Evolutionary conservation across 2,113 vertebrate species (phyloP).

Genomic region (Pampusana beccarii): DNA sequence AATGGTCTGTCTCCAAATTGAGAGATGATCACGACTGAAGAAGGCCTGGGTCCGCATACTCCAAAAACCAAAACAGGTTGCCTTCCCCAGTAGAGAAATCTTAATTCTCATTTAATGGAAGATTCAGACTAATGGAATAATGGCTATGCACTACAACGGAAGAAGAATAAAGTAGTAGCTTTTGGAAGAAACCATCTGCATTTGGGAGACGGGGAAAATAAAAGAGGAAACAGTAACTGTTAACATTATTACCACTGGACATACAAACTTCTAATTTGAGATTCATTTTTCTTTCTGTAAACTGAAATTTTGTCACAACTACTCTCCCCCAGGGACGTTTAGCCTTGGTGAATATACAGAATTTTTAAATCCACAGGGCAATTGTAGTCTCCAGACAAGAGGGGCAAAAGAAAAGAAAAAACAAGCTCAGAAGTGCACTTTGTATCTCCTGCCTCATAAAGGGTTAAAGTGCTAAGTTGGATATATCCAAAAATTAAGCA

Average conservation of each 20-base stretch:
- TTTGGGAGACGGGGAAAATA: not conserved
- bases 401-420: not conserved
- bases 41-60: not conserved
- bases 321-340: not conserved
- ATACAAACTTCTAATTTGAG: not conserved
- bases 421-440: conserved; percentile 34
- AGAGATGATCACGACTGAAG: not conserved
- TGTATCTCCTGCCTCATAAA: conserved; percentile 41
- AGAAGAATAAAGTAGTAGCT: not conserved
- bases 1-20: not conserved
- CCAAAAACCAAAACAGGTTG: not conserved
- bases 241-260: not conserved
- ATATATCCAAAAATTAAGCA: not conserved
- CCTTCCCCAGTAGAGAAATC: not conserved
- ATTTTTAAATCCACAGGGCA: conserved; percentile 46
- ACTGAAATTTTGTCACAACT: not conserved
- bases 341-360: not conserved
- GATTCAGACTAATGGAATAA: not conserved
- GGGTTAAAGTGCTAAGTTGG: conserved; percentile 61
- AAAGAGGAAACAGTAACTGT: not conserved
- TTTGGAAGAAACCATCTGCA: not conserved
- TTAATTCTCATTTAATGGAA: not conserved
- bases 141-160: not conserved
- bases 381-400: not conserved
- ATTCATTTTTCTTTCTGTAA: conserved; percentile 4